Evolutionary conservation across 2,113 vertebrate species (phyloP).

Genomic region (Alligator mississippiensis): DNA sequence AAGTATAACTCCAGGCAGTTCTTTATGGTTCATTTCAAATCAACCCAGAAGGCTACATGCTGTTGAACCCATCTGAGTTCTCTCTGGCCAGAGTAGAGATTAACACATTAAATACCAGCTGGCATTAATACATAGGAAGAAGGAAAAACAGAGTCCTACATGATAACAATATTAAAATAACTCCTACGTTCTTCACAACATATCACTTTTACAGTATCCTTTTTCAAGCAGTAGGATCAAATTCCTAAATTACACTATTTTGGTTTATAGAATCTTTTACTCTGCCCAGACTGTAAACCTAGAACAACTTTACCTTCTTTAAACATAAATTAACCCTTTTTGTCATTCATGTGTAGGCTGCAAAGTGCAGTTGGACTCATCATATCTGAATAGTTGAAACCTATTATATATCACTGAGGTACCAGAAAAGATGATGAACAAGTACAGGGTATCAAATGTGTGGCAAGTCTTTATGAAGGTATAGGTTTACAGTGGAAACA

Average conservation of each 20-base stretch:
- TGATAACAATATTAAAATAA: too few relatives aligned
- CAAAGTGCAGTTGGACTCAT: not conserved
- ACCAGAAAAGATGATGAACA: not conserved
- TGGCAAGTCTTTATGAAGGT: not conserved
- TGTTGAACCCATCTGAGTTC: too few relatives aligned
- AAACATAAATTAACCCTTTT: not conserved
- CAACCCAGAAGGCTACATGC: too few relatives aligned
- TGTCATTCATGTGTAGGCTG: not conserved
- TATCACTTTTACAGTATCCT: not conserved
- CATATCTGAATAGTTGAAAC: not conserved
- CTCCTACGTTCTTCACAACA: too few relatives aligned
- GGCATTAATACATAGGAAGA: too few relatives aligned
- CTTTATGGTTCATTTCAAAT: too few relatives aligned
- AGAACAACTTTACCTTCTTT: not conserved
- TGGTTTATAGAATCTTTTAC: not conserved
- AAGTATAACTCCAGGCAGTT: too few relatives aligned
- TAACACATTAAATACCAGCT: too few relatives aligned
- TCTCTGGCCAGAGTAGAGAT: too few relatives aligned
- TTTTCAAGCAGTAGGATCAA: not conserved
- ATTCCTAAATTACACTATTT: not conserved
- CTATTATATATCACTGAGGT: constrained; percentile 5
- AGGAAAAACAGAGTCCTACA: too few relatives aligned
- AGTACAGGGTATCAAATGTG: not conserved
- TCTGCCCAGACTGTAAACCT: not conserved
- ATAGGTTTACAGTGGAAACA: not conserved